A percentile compares a stretch with the other conserved stretches of the same genome.
Evolutionary conservation across 1,140 invertebrate genomes (phyloP).

Genomic region (Semibalanus balanoides): DNA sequence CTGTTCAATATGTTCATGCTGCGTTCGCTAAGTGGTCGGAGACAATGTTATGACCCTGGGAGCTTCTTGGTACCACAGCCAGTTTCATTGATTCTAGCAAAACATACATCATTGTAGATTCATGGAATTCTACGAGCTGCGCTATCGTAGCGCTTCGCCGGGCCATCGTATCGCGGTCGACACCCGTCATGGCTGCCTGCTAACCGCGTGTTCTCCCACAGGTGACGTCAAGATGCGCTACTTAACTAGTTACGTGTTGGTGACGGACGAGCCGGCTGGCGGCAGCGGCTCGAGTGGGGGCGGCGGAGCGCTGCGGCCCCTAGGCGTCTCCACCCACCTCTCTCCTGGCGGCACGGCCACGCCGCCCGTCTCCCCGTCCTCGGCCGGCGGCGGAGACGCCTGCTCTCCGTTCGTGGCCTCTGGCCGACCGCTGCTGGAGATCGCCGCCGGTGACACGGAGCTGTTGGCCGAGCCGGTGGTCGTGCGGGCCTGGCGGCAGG

Average conservation of each 20-base stretch:
- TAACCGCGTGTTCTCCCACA: conserved; percentile 23
- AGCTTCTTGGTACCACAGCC: too few species aligned
- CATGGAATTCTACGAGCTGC: too few species aligned
- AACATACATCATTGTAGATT: too few species aligned
- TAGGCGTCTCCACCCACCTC: conserved; percentile 14
- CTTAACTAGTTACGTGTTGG: conserved; percentile 80
- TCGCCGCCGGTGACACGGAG: conserved; percentile 22
- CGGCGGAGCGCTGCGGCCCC: conserved; percentile 24
- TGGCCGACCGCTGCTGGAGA: conserved; percentile 20
- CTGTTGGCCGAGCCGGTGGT: conserved; percentile 42
- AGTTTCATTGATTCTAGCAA: too few species aligned
- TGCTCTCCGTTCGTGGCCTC: conserved; percentile 21
- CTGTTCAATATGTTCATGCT: too few species aligned
- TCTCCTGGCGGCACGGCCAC: neutral
- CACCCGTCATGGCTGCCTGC: neutral
- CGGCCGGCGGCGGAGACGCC: conserved; percentile 1
- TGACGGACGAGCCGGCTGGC: conserved; percentile 25
- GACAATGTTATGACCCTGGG: too few species aligned
- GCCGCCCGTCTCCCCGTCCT: neutral
- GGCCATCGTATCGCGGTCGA: too few species aligned
- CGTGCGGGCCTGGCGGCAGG: conserved; percentile 55
- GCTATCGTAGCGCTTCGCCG: too few species aligned
- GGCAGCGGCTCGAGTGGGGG: conserved; percentile 11
- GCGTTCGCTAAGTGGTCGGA: too few species aligned
- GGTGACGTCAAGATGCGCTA: conserved; percentile 86